These are phyloP conservation scores for Carduelis carduelis DNA, from an alignment of 2,797 vertebrate genomes.

Conservation along the genomic window DNA sequence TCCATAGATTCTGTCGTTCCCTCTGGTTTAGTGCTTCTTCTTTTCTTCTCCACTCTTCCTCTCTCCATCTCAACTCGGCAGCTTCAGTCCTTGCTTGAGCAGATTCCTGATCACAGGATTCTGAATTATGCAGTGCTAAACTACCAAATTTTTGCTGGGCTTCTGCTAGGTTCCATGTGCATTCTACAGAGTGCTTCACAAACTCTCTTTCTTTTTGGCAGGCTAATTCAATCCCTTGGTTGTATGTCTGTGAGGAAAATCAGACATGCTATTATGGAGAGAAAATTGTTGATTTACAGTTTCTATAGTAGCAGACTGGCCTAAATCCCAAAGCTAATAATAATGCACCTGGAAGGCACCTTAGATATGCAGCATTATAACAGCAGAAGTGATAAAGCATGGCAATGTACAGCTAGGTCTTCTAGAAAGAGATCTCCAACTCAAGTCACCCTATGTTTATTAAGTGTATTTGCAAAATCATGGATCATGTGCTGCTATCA, in stretches of 20 bases:
- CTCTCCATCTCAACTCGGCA: constrained; percentile 84
- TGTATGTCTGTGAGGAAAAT: constrained; percentile 64
- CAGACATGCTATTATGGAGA: background rate
- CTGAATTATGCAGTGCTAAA: constrained; percentile 92
- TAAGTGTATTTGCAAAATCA: background rate
- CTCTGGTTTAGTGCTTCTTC: constrained; percentile 86
- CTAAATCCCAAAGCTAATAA: background rate
- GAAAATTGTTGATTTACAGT: background rate
- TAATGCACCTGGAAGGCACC: background rate
- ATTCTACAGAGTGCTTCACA: constrained; percentile 89
- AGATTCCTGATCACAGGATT: constrained; percentile 90
- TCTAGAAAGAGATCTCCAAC: background rate
- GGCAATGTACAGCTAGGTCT: background rate
- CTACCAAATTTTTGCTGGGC: constrained; percentile 91
- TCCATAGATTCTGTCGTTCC: constrained; percentile 83
- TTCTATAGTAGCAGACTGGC: background rate
- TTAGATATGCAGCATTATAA: background rate
- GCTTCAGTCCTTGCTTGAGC: constrained; percentile 83
- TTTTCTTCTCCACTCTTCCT: constrained; percentile 94
- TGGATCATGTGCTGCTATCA: background rate
- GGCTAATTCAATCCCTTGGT: constrained; percentile 83
- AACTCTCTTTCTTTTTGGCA: constrained; percentile 89
- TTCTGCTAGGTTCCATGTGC: constrained; percentile 92
- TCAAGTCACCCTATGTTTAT: background rate
- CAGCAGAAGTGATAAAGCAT: background rate